Evolutionary conservation across 1,140 invertebrate species (phyloP).

Genomic region (Drosophila grimshawi): DNA sequence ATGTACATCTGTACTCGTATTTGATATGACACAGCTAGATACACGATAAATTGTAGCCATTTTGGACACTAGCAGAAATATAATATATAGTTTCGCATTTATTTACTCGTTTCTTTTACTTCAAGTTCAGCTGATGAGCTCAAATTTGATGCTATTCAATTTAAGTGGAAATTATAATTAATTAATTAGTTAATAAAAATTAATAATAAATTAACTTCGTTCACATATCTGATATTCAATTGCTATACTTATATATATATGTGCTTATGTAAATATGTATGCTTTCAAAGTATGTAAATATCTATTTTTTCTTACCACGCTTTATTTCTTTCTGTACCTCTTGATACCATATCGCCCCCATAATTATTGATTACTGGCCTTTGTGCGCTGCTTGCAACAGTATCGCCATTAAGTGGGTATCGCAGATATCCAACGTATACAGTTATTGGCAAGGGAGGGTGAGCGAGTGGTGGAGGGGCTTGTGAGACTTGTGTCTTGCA

Average conservation of each 20-base stretch:
- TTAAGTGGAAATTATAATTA: no score
- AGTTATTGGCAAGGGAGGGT: neutral
- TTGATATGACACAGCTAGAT: constrained; percentile 17
- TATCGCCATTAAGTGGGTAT: constrained; percentile 34
- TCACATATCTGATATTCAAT: no score
- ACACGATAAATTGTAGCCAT: constrained; percentile 8
- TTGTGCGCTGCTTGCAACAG: constrained; percentile 19
- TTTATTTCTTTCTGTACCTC: neutral
- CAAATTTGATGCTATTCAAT: no score
- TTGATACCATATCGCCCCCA: constrained; percentile 11
- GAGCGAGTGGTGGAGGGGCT: neutral
- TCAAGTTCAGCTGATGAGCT: no score
- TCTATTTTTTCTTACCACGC: neutral
- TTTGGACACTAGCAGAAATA: no score
- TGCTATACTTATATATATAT: no score
- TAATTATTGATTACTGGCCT: constrained; percentile 53
- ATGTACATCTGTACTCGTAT: constrained; percentile 15
- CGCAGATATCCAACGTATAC: neutral
- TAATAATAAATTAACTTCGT: no score
- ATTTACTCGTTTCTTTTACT: no score
- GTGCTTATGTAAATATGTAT: neutral
- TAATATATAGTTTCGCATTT: no score
- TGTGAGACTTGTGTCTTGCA: neutral
- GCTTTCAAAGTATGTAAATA: neutral
- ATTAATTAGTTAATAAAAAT: no score